Percentiles rank a stretch among this genome's conserved stretches.
Evolutionary conservation across 2,113 vertebrate species (phyloP).

Genomic region (Tympanuchus pallidicinctus): DNA sequence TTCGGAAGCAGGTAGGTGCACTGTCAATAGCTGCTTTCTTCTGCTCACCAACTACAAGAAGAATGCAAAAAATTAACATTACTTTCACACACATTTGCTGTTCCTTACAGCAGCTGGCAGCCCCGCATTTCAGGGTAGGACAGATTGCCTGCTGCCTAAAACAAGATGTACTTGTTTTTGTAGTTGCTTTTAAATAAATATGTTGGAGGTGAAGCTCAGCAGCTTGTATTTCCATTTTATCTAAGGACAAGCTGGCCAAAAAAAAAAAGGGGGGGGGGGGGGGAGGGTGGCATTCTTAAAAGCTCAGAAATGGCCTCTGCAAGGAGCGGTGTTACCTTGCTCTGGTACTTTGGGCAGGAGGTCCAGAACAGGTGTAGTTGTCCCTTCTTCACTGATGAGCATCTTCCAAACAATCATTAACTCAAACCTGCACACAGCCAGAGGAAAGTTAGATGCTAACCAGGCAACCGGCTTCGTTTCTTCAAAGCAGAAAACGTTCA

Average conservation of each 20-base stretch:
- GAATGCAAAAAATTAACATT: accelerated
- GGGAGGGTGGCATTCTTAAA: no score
- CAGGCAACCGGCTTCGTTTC: background rate
- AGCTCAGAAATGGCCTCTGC: background rate
- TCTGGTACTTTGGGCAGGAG: conserved; percentile 81
- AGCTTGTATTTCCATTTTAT: background rate
- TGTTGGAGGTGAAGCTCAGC: background rate
- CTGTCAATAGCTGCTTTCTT: conserved; percentile 25
- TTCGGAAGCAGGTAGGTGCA: conserved; percentile 76
- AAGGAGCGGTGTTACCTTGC: conserved; percentile 64
- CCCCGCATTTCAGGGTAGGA: accelerated
- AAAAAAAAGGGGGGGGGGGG: accelerated
- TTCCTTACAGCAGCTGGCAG: background rate
- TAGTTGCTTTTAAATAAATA: background rate
- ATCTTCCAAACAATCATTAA: conserved; percentile 84
- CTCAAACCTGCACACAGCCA: conserved; percentile 72
- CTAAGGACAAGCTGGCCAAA: background rate
- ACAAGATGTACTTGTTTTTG: background rate
- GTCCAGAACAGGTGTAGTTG: conserved; percentile 77
- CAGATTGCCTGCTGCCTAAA: background rate
- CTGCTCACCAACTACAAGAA: conserved; percentile 75
- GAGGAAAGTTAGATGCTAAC: background rate
- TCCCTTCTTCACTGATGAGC: conserved; percentile 75
- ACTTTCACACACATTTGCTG: accelerated
- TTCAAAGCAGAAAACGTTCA: background rate